Conservation (phyloP, 2,797 vertebrate species). For the Danionella dracula region DNA sequence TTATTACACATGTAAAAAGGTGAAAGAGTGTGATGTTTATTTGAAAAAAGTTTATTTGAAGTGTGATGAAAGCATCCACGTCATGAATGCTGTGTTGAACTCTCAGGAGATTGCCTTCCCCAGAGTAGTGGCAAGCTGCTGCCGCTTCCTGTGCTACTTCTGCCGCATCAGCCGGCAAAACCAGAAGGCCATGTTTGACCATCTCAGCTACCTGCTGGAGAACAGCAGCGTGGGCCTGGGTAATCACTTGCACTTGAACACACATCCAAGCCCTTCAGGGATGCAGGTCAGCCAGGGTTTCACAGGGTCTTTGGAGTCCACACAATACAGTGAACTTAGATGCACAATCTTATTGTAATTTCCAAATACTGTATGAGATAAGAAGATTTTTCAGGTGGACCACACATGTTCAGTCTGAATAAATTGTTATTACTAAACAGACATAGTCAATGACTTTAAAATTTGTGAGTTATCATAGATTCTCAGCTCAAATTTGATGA, state of each 20-base stretch:
- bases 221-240: slow-evolving; percentile 85
- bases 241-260: slow-evolving; percentile 46
- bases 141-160: slow-evolving; percentile 87
- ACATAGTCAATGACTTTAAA: too few species aligned
- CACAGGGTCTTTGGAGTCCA: slow-evolving; percentile 32
- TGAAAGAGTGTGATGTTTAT: too few species aligned
- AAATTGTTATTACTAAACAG: too few species aligned
- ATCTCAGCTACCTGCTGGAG: slow-evolving; percentile 82
- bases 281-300: slow-evolving; percentile 47
- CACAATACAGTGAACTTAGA: neutral
- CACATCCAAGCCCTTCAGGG: slow-evolving; percentile 29
- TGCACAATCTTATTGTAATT: too few species aligned
- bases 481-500: too few species aligned
- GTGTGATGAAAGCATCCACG: slow-evolving; percentile 3
- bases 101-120: slow-evolving; percentile 78
- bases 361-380: too few species aligned
- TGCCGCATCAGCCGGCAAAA: slow-evolving; percentile 87
- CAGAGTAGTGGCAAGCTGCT: slow-evolving; percentile 88
- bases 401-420: too few species aligned
- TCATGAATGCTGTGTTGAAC: slow-evolving; percentile 35
- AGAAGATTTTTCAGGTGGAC: too few species aligned
- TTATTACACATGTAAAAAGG: neutral
- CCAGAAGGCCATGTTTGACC: slow-evolving; percentile 89
- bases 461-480: too few species aligned
- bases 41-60: slow-evolving; percentile 7